Base-by-base conservation (phyloP, 2,888 invertebrate species). In the Cecidostiba fungosa region DNA sequence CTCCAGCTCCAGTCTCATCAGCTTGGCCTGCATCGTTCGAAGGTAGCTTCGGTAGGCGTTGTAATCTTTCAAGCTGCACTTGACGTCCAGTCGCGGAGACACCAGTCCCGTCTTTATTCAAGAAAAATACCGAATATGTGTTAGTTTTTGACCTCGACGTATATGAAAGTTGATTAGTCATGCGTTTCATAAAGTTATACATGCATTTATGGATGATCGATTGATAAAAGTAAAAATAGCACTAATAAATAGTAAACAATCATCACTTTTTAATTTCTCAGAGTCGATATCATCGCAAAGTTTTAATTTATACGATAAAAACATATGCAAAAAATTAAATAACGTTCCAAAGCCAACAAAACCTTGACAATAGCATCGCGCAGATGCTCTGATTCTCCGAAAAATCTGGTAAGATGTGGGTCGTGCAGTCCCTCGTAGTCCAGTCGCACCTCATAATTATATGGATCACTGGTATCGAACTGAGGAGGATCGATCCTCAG, bases 11-110 rank as follows among this genome's bases (percentile, higher is more conserved):
- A 87, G 87, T 70, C 88, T 90, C 29, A 93, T 86, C 36, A 87
- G 87, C 10, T 92, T 89, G 3, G 86, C 89, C 70, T 92, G 89
- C 66, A 93, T 50, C 50, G 89, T 90, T 32, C 90, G 89, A 72
- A 94, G 90, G 88, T 94, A 94, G 47, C 90, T 91, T 83, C 94
- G 90, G 86, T 94, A 94, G 82, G 91, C 90, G 86, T 94, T 94
- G 87, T 94, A 94, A 84, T 94, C 94, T 23, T 90, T 91, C 43
- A 94, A 88, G 0, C 92, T 92, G 86, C 94, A 94, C 47, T 93
- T 91, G 0, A 93, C 94, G 74, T 94, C 92, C 12, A 93, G 90
- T 32, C 92, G 88, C 1, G 91, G 88, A 0, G 92, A 93, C 10
- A 94, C 88, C 14, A 94, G 91, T 2, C 93, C 89, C 26, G 72